These are phyloP conservation scores for Pantherophis alleghaniensis DNA, from an alignment of 2,797 vertebrate genomes.

Conservation along the genomic window DNA sequence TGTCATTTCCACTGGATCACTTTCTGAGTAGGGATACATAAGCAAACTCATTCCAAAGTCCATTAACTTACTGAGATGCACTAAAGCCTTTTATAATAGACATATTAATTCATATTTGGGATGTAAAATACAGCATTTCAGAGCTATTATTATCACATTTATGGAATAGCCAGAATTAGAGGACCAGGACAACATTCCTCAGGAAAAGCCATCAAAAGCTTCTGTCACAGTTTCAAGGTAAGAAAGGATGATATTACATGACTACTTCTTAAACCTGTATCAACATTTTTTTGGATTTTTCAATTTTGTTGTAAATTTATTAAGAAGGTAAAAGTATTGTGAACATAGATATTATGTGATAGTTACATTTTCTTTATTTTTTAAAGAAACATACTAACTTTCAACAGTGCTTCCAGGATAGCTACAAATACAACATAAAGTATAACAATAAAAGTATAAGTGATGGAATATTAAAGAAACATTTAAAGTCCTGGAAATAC, in stretches of 20 bases:
- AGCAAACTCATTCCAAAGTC: slow-evolving; percentile 29
- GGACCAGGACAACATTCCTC: not conserved
- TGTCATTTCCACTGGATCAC: slow-evolving; percentile 11
- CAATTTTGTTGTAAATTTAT: not conserved
- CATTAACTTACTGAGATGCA: slow-evolving; percentile 19
- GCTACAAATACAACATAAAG: not conserved
- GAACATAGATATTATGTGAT: not conserved
- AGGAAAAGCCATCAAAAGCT: not conserved
- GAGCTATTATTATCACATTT: slow-evolving; percentile 16
- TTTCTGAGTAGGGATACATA: slow-evolving; percentile 7
- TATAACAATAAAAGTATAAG: not conserved
- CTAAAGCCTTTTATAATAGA: slow-evolving; percentile 23
- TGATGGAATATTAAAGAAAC: not conserved
- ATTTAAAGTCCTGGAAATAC: not conserved
- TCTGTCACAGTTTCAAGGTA: not conserved
- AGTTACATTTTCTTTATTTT: not conserved
- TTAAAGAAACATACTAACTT: not conserved
- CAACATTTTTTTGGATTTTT: not conserved
- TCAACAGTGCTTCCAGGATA: not conserved
- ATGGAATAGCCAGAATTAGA: slow-evolving; percentile 8
- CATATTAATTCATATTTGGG: slow-evolving; percentile 28
- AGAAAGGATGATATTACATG: not conserved
- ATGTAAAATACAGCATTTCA: not conserved
- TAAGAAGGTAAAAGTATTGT: not conserved
- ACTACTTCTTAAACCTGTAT: not conserved